Base-by-base conservation (phyloP, 2,797 vertebrate species). In the Rhabdomys pumilio region DNA sequence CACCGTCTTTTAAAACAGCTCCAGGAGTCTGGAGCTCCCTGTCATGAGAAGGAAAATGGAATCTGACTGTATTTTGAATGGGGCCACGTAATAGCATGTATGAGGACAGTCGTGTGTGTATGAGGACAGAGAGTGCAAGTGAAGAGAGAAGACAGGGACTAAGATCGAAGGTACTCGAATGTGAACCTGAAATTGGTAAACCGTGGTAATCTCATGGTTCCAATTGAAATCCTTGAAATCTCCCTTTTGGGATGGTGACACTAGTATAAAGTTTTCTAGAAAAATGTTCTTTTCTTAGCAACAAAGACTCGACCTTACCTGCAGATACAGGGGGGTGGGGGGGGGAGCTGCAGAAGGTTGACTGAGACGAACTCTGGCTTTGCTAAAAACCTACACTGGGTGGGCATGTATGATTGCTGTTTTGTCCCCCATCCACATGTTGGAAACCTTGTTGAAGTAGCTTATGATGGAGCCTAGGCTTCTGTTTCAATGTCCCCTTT, bases 211-310 rank as follows among this genome's bases (percentile, higher is more conserved):
- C 63, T 10, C 20, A 79, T 86, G 90, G 69, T 96, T 89, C 73
- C 24, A 55, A 4, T 79, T 86, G 38, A 50, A 38, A 89, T 31
- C 31, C 41, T 94, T 82, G 13, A 82, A 93, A 63, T 75, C 65
- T 94, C 12, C 44, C 29, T 84, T 84, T 75, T 61, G 24, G 53
- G 41, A 86, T 4, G 14, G 38, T 88, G 88, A 24, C 24, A 85
- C 38, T 55, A 79, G n/a, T 90, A 75, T 69, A 44, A 61, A 86
- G 61, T 89, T 93, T 93, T 86, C 55, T 88, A 90, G 94, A 84
- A 91, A 93, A 83, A 31, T n/a, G 31, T 67, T 92, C n/a, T 92
- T 92, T 87, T 94, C 91, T 20, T 63, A 59, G 26, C 93, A 81
- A 92, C 61, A 67, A 87, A 94, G 83, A 79, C 41, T 84, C 83